Conservation (phyloP, 2,797 vertebrate genomes). For the Miichthys miiuy region DNA sequence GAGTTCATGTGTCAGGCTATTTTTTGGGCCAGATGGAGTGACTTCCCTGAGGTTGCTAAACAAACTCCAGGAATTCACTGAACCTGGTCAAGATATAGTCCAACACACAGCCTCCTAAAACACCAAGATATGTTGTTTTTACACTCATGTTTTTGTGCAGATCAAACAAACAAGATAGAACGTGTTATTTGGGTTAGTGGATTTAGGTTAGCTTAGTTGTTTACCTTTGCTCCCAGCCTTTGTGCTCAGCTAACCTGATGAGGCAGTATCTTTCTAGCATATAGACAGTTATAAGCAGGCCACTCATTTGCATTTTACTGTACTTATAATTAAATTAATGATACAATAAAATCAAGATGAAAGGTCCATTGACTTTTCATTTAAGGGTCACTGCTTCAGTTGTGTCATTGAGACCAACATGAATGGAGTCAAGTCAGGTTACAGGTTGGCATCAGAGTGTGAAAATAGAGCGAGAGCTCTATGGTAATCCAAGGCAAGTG, state of each 20-base stretch:
- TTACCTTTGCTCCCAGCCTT: not conserved
- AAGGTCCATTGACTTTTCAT: slow-evolving; percentile 17
- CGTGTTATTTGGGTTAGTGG: not conserved
- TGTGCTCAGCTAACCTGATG: not conserved
- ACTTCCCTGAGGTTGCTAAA: not conserved
- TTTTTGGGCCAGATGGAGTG: not conserved
- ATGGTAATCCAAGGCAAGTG: slow-evolving; percentile 48
- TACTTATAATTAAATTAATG: slow-evolving; percentile 25
- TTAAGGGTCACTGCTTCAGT: slow-evolving; percentile 28
- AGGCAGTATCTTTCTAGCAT: not conserved
- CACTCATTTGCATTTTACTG: slow-evolving; percentile 36
- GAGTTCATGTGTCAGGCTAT: not conserved
- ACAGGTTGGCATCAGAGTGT: slow-evolving; percentile 35
- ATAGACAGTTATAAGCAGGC: not conserved
- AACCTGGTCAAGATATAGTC: not conserved
- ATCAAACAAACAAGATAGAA: not conserved
- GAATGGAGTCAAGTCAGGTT: slow-evolving; percentile 50
- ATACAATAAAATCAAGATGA: slow-evolving; percentile 35
- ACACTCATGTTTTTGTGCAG: not conserved
- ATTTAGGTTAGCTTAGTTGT: not conserved
- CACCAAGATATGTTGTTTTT: not conserved
- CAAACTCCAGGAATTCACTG: not conserved
- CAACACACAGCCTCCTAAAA: not conserved
- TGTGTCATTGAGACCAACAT: slow-evolving; percentile 28
- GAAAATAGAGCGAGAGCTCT: slow-evolving; percentile 30